Percentiles rank a stretch among this genome's conserved stretches.
Conservation (phyloP, 2,888 invertebrate species). For the Phaonia tiefii region DNA sequence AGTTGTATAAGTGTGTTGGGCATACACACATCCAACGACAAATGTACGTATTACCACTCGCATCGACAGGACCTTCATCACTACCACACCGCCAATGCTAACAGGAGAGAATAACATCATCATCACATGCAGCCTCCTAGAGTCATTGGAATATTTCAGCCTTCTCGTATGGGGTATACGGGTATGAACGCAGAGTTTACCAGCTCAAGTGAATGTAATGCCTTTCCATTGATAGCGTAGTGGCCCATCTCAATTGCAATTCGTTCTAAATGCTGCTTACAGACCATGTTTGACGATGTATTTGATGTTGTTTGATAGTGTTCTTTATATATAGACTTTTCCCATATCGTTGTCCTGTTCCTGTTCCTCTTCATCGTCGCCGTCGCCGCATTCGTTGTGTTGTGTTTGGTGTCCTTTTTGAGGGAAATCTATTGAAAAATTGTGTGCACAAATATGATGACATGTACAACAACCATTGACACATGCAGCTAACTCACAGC, state of each 20-base stretch:
- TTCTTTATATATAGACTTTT: conserved; percentile 34
- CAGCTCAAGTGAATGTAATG: conserved; percentile 11
- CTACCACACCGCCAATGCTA: conserved; percentile 1
- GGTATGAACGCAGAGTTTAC: too few species aligned
- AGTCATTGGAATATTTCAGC: too few species aligned
- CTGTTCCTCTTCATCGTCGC: neutral
- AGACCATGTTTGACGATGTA: conserved; percentile 50
- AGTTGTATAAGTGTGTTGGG: conserved; percentile 55
- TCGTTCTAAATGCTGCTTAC: conserved; percentile 51
- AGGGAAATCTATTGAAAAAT: conserved; percentile 57
- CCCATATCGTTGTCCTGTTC: conserved; percentile 14
- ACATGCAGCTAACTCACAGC: neutral
- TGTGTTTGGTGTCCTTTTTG: neutral
- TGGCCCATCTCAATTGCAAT: conserved; percentile 17
- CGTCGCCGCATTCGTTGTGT: neutral
- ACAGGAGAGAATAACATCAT: conserved; percentile 2
- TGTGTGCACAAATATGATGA: conserved; percentile 62
- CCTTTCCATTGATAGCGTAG: too few species aligned
- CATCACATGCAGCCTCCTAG: neutral
- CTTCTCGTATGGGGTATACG: too few species aligned
- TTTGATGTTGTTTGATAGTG: conserved; percentile 54
- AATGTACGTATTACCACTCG: conserved; percentile 18
- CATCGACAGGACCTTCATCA: conserved; percentile 4
- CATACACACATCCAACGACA: conserved; percentile 43
- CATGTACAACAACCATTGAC: conserved; percentile 46